phyloP scores from a whole-genome alignment of 2,797 vertebrate genomes.

The Danio choprae region DNA sequence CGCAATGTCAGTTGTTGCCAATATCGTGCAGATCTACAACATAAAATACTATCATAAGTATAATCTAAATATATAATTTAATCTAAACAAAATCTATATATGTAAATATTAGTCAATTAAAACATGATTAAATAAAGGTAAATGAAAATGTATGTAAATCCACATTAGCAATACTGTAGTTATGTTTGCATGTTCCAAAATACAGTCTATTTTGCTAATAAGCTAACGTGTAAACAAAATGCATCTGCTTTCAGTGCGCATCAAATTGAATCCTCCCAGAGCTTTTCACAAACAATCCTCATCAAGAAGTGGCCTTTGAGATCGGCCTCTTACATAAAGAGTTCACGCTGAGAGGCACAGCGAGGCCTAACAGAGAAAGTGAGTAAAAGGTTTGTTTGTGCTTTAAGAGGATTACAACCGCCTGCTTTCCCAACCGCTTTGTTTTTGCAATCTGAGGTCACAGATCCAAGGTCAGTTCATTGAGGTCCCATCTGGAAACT shows the following conservation, averaged over 20 bases:
- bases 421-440: slow-evolving; percentile 43
- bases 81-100: too few species aligned
- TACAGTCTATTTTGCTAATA: neutral
- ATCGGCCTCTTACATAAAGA: slow-evolving; percentile 34
- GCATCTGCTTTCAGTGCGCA: slow-evolving; percentile 20
- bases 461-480: slow-evolving; percentile 46
- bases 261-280: slow-evolving; percentile 28
- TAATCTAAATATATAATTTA: too few species aligned
- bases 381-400: slow-evolving; percentile 35
- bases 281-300: slow-evolving; percentile 36
- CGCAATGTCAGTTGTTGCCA: too few species aligned
- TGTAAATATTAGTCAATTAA: too few species aligned
- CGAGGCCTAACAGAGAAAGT: slow-evolving; percentile 30
- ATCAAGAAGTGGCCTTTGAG: slow-evolving; percentile 25
- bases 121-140: too few species aligned
- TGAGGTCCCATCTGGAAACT: slow-evolving; percentile 35
- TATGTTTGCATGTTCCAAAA: too few species aligned
- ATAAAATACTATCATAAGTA: too few species aligned
- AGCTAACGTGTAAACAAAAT: neutral
- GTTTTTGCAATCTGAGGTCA: slow-evolving; percentile 48
- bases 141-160: too few species aligned
- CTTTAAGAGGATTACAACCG: slow-evolving; percentile 55
- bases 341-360: slow-evolving; percentile 38
- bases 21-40: too few species aligned
- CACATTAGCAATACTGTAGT: neutral